Conservation (phyloP, 2,888 invertebrate species). For the Idaea biselata region DNA sequence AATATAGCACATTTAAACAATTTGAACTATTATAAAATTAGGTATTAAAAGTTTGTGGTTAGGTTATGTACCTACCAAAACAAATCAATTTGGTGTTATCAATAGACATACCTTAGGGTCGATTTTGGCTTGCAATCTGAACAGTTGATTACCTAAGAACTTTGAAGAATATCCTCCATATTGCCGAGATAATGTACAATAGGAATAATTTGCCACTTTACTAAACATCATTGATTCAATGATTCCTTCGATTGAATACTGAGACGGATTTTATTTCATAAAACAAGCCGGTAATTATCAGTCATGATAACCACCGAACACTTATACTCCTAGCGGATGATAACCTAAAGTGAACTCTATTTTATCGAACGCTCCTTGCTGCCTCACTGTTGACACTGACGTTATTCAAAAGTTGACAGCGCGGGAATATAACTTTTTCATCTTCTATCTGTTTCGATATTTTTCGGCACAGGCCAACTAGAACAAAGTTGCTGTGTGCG, state of each 20-base stretch:
- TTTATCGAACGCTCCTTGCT: background rate
- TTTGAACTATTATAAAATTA: background rate
- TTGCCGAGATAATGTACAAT: slow-evolving; percentile 41
- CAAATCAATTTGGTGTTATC: slow-evolving; percentile 16
- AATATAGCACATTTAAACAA: background rate
- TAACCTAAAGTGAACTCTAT: slow-evolving; percentile 75
- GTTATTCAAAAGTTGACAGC: slow-evolving; percentile 24
- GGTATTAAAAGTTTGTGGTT: background rate
- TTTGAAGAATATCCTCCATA: slow-evolving; percentile 35
- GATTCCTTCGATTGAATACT: slow-evolving; percentile 30
- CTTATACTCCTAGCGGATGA: too few species aligned
- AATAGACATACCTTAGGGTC: slow-evolving; percentile 54
- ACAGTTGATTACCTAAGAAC: slow-evolving; percentile 29
- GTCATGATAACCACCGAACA: too few species aligned
- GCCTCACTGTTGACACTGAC: slow-evolving; percentile 19
- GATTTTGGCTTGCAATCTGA: slow-evolving; percentile 48
- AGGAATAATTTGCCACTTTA: slow-evolving; percentile 45
- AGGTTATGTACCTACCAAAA: slow-evolving; percentile 3
- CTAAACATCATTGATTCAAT: slow-evolving; percentile 52
- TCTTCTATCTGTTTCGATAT: too few species aligned
- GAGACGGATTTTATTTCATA: slow-evolving; percentile 43
- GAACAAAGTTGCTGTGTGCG: too few species aligned
- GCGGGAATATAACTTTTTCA: slow-evolving; percentile 8
- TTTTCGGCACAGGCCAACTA: too few species aligned
- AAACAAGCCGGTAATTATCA: slow-evolving; percentile 51